Percentiles rank a stretch among this genome's conserved stretches.
Evolutionary conservation across 2,888 invertebrate species (phyloP).

Genomic region (Hypena proboscidalis): DNA sequence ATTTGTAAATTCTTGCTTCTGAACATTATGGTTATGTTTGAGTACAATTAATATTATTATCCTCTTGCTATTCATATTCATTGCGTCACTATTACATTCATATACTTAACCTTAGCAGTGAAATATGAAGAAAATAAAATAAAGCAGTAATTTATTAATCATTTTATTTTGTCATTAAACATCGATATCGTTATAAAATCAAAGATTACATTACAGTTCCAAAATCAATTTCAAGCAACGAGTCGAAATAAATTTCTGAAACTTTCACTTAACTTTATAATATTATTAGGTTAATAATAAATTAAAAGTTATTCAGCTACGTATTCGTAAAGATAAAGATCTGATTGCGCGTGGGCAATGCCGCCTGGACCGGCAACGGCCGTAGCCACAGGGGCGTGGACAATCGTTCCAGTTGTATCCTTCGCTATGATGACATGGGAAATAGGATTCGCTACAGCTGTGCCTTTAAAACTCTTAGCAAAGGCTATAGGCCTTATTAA

Average conservation of each 20-base stretch:
- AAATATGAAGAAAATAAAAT: no score
- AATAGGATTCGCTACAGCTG: slow-evolving; percentile 89
- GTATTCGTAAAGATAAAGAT: slow-evolving; percentile 86
- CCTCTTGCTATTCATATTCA: no score
- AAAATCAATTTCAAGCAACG: slow-evolving; percentile 72
- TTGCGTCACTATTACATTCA: no score
- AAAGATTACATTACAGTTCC: slow-evolving; percentile 38
- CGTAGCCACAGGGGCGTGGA: slow-evolving; percentile 88
- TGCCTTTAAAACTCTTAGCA: slow-evolving; percentile 87
- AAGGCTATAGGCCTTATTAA: slow-evolving; percentile 87
- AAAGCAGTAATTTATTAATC: slow-evolving; percentile 8
- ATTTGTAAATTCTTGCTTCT: no score
- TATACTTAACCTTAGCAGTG: no score
- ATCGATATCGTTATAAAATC: slow-evolving; percentile 9
- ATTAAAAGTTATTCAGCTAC: slow-evolving; percentile 42
- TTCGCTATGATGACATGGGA: slow-evolving; percentile 87
- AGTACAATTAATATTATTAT: no score
- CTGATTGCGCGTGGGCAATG: slow-evolving; percentile 90
- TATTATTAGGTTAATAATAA: slow-evolving; percentile 15
- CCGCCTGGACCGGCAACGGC: slow-evolving; percentile 92
- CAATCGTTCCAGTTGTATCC: slow-evolving; percentile 86
- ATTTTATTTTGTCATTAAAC: slow-evolving; percentile 17
- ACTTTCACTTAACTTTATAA: slow-evolving; percentile 5
- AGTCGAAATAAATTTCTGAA: slow-evolving; percentile 72
- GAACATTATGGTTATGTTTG: no score